A percentile compares a stretch with the other conserved stretches of the same genome.
Conservation (phyloP, 2,888 invertebrate genomes). For the Campoplex capitator region DNA sequence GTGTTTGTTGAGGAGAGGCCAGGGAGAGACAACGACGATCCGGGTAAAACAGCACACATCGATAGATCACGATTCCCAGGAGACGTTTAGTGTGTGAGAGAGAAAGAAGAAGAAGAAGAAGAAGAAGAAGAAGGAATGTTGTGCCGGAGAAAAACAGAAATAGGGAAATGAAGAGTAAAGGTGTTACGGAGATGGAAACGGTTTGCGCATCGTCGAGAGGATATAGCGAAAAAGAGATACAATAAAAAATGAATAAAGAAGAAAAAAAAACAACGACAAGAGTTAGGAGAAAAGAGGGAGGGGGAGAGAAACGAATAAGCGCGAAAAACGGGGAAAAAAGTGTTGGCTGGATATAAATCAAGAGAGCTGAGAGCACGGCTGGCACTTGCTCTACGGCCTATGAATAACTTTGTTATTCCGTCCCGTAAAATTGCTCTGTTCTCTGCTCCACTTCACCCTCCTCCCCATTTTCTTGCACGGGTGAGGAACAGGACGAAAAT, state of each 20-base stretch:
- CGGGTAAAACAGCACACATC: constrained; percentile 19
- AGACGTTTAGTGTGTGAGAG: constrained; percentile 24
- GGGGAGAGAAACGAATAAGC: constrained; percentile 57
- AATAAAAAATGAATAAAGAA: not conserved
- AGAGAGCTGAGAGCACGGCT: constrained; percentile 62
- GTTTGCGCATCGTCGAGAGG: constrained; percentile 30
- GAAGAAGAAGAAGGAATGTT: not conserved
- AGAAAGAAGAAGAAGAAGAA: constrained; percentile 26
- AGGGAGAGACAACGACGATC: not conserved
- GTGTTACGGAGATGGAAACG: constrained; percentile 48
- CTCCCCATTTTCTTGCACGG: constrained; percentile 21
- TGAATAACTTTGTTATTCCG: constrained; percentile 73
- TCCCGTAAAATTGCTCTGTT: constrained; percentile 72
- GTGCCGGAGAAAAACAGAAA: constrained; percentile 40
- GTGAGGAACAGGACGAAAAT: constrained; percentile 48
- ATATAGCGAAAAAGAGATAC: constrained; percentile 46
- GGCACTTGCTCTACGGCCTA: constrained; percentile 69
- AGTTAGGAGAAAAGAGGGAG: constrained; percentile 19
- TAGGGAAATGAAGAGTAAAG: constrained; percentile 55
- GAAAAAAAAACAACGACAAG: not conserved
- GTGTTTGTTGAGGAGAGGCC: not conserved
- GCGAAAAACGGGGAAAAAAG: constrained; percentile 59
- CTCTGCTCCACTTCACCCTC: constrained; percentile 61
- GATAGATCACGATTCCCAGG: constrained; percentile 15
- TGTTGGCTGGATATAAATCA: constrained; percentile 70